These are phyloP conservation scores for Xenopus tropicalis DNA, from an alignment of 2,113 vertebrate species.

Conservation along the genomic window UCB_Xtro_10.0 CM004450.2:108850001-108850500, in stretches of 20 bases:
- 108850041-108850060: too few relatives aligned
- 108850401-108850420: neutral
- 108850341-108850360: slow-evolving; percentile 10
- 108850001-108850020: too few relatives aligned
- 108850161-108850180: too few relatives aligned
- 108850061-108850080: too few relatives aligned
- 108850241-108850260: slow-evolving; percentile 14
- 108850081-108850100: too few relatives aligned
- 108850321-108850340: slow-evolving; percentile 32
- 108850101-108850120: too few relatives aligned
- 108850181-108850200: too few relatives aligned
- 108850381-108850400: slow-evolving; percentile 21
- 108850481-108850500: neutral
- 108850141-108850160: too few relatives aligned
- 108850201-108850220: neutral
- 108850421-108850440: neutral
- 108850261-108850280: slow-evolving; percentile 32
- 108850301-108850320: slow-evolving; percentile 27
- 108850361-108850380: slow-evolving; percentile 20
- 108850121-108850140: too few relatives aligned
- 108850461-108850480: neutral
- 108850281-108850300: slow-evolving; percentile 35
- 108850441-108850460: neutral
- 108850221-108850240: neutral
- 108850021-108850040: too few relatives aligned